Base-by-base conservation (phyloP, 1,140 invertebrate genomes). In the Cydia amplana region DNA sequence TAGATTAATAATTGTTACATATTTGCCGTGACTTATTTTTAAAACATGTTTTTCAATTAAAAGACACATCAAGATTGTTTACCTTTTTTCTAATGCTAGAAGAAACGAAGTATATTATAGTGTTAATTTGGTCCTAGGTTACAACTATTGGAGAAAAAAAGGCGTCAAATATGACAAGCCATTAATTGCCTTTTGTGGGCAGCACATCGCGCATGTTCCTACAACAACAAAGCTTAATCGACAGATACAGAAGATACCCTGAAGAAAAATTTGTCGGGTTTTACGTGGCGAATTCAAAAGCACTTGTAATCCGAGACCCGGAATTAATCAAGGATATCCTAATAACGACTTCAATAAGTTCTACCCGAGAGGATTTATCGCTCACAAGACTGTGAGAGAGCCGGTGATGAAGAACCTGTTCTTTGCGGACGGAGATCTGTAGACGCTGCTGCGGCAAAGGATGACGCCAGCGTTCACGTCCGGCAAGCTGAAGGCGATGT, bases 311-410 rank as follows among this genome's bases (percentile, higher is more conserved):
- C 0, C 81, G 90, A 9, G 94, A 94, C 83, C 90, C 93, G 4
- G 91, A 94, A 18, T 64, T 95, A 2, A 87, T 93, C 1, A 93
- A 94, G 74, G 65, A 81, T 28, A 91, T 95, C 55, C 77, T 94
- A 1, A 83, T 94, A 2, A 93, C 93, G 93, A 95, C 83, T 95
- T 94, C 74, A 46, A 92, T 4, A 82, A 90, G 78, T 95, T 95
- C 76, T 70, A 81, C 55, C n/a, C 49, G 6, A 77, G 78, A 49
- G 80, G 78, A 1, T 65, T 78, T 4, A 74, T 63, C 55, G 18
- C 51, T 5, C 20, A 76, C 60, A 49, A 74, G 20, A 74, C 81
- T n/a, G 91, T 91, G 60, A 65, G n/a, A 4, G 78, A 81, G 28
- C 78, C 78, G 75, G 43, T 87, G 85, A 73, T 82, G 82, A 32